Conservation (phyloP, 2,113 vertebrate species). For the Oostethus manadensis region DNA sequence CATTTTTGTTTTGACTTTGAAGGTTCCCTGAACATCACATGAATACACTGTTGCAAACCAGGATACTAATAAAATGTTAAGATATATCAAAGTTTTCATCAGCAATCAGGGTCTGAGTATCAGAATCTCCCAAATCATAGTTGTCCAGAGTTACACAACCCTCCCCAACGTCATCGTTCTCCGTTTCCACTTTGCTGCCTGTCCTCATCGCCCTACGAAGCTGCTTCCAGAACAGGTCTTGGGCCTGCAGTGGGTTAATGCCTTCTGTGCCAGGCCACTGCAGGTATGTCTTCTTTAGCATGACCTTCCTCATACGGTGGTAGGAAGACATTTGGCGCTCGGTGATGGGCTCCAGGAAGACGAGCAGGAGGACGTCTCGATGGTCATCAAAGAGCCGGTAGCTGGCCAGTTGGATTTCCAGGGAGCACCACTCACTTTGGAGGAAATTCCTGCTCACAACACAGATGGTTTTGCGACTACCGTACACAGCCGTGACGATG, state of each 20-base stretch:
- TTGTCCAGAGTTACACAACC: neutral
- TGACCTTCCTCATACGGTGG: slow-evolving; percentile 81
- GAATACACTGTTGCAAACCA: slow-evolving; percentile 10
- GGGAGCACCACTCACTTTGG: slow-evolving; percentile 77
- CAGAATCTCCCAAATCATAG: slow-evolving; percentile 18
- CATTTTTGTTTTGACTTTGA: too few species aligned
- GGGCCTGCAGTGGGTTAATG: slow-evolving; percentile 57
- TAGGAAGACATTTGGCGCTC: slow-evolving; percentile 76
- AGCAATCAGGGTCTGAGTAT: slow-evolving; percentile 6
- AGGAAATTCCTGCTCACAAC: slow-evolving; percentile 80
- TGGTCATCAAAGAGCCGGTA: slow-evolving; percentile 82
- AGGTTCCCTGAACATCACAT: neutral
- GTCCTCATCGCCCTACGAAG: slow-evolving; percentile 70
- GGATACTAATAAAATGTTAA: slow-evolving; percentile 33
- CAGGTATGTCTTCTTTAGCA: slow-evolving; percentile 81
- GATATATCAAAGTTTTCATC: slow-evolving; percentile 31
- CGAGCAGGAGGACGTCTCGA: slow-evolving; percentile 78
- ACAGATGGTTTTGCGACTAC: slow-evolving; percentile 81
- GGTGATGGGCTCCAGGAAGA: slow-evolving; percentile 78
- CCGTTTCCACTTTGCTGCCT: slow-evolving; percentile 38
- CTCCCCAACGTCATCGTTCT: slow-evolving; percentile 3
- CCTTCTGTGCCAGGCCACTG: slow-evolving; percentile 75
- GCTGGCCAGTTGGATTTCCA: slow-evolving; percentile 86
- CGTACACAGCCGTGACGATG: slow-evolving; percentile 81
- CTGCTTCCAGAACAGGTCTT: slow-evolving; percentile 79